phyloP scores from a whole-genome alignment of 1,140 invertebrate genomes.

The Idris sp. region DNA sequence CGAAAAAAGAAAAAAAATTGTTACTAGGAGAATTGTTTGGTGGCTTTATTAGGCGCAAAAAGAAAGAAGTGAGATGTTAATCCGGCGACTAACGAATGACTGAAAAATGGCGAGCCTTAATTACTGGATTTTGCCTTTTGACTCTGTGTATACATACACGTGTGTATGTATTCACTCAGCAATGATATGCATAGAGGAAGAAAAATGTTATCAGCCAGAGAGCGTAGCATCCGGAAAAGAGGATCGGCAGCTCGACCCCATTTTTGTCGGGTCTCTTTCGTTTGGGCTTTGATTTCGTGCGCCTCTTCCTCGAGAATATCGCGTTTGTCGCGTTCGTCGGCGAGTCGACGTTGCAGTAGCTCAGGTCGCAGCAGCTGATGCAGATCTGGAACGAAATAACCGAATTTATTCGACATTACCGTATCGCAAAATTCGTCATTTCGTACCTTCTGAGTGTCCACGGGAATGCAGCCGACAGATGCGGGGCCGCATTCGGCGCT shows the following conservation, averaged over 20 bases:
- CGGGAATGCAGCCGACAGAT: slow-evolving; percentile 81
- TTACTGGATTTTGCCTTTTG: slow-evolving; percentile 27
- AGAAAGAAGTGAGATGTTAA: slow-evolving; percentile 35
- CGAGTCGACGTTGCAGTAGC: slow-evolving; percentile 83
- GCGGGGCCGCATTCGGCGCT: slow-evolving; percentile 80
- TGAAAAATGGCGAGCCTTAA: slow-evolving; percentile 50
- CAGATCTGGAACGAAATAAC: slow-evolving; percentile 80
- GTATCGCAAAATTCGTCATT: slow-evolving; percentile 73
- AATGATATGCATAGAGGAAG: slow-evolving; percentile 76
- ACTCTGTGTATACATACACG: slow-evolving; percentile 28
- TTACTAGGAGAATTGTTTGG: too few species aligned
- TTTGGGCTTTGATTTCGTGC: slow-evolving; percentile 72
- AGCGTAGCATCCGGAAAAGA: slow-evolving; percentile 64
- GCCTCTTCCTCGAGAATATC: slow-evolving; percentile 74
- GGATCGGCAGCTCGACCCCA: slow-evolving; percentile 64
- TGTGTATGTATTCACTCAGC: slow-evolving; percentile 69
- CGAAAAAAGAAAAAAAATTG: slow-evolving; percentile 19
- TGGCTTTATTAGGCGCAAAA: slow-evolving; percentile 55
- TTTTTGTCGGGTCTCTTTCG: slow-evolving; percentile 70
- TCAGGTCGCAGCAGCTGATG: slow-evolving; percentile 83
- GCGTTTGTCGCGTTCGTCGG: slow-evolving; percentile 81
- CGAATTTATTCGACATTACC: slow-evolving; percentile 70
- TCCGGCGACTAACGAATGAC: slow-evolving; percentile 36
- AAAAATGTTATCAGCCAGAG: slow-evolving; percentile 67
- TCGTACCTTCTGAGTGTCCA: slow-evolving; percentile 82